Evolutionary conservation across 2,113 vertebrate species (phyloP).

Genomic region (Callorhinus ursinus): DNA sequence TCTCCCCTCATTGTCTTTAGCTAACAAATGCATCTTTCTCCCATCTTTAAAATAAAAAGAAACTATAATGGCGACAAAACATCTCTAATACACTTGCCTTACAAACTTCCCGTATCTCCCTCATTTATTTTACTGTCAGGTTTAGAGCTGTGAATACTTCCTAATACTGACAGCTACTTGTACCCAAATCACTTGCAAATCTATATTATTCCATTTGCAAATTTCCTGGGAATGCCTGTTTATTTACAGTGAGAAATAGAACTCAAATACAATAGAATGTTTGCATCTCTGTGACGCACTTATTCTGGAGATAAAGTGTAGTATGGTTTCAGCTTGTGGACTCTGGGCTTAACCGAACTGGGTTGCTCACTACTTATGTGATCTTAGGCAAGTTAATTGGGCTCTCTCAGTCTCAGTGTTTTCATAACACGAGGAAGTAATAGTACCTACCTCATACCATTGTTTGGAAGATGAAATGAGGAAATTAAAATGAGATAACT

Average conservation of each 20-base stretch:
- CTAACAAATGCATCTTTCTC: not conserved
- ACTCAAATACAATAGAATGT: not conserved
- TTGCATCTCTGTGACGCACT: not conserved
- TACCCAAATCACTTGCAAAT: not conserved
- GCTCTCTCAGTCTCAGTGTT: not conserved
- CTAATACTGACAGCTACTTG: not conserved
- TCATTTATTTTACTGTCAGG: not conserved
- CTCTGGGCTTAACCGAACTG: not conserved
- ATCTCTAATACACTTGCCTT: not conserved
- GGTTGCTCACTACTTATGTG: not conserved
- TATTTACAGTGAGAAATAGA: not conserved
- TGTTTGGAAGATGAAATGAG: slow-evolving; percentile 22
- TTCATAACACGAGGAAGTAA: not conserved
- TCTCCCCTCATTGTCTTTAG: not conserved
- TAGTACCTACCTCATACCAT: not conserved
- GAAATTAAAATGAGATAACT: not conserved
- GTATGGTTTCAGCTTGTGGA: not conserved
- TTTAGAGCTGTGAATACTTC: not conserved
- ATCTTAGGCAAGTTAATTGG: not conserved
- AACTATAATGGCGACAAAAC: not conserved
- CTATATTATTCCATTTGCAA: not conserved
- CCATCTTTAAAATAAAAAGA: not conserved
- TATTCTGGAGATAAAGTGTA: not conserved
- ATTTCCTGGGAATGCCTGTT: not conserved
- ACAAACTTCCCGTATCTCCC: not conserved